phyloP scores from a whole-genome alignment of 2,113 vertebrate species.

The Calyptommatus sinebrachiatus region DNA sequence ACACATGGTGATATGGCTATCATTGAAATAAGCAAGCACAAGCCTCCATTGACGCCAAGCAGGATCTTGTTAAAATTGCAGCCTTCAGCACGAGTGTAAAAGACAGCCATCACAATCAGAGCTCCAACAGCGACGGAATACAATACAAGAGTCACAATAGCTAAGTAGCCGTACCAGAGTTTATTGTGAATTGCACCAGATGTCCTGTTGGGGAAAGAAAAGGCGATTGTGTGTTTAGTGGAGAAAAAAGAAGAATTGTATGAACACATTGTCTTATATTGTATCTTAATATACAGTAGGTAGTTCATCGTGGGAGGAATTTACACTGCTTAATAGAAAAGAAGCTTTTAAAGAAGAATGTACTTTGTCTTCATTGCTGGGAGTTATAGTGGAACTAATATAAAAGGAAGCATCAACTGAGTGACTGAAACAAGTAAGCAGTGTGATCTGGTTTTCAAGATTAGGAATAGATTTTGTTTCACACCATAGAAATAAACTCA shows the following conservation, averaged over 20 bases:
- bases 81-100: slow-evolving; percentile 83
- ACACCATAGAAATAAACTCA: neutral
- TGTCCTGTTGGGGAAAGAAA: slow-evolving; percentile 73
- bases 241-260: neutral
- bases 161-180: slow-evolving; percentile 87
- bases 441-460: neutral
- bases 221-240: slow-evolving; percentile 2
- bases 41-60: slow-evolving; percentile 84
- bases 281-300: neutral
- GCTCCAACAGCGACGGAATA: slow-evolving; percentile 86
- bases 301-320: neutral
- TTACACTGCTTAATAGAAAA: neutral
- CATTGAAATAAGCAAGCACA: slow-evolving; percentile 87
- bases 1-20: slow-evolving; percentile 90
- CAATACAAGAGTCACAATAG: slow-evolving; percentile 84
- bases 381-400: neutral
- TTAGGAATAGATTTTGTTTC: neutral
- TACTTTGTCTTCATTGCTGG: neutral
- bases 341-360: neutral
- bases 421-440: neutral
- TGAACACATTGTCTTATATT: neutral
- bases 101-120: slow-evolving; percentile 82
- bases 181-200: slow-evolving; percentile 86
- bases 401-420: neutral
- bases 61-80: slow-evolving; percentile 91